Base-by-base conservation (phyloP, 37 sponge, comb jelly and placozoan genomes). In the Lycopodina hypogea region DNA sequence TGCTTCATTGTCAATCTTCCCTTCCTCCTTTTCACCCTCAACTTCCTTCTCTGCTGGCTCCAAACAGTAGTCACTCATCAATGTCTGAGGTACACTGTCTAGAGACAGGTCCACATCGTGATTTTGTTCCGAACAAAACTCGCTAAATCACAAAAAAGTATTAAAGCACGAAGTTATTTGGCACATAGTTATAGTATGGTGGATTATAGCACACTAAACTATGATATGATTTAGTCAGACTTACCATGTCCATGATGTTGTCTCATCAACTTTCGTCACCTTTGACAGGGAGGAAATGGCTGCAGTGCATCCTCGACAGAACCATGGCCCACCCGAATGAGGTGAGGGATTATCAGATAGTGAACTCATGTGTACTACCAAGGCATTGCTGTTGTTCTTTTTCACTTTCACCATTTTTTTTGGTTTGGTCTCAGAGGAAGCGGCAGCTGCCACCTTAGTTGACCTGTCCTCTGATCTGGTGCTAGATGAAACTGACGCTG, bases 51-150 rank as follows among this genome's bases (percentile, higher is more conserved):
- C 69, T 1, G 77, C 87, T 75, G 94, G 82, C 64, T 90, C 89
- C 50, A 96, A 86, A 24, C 89, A 71, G 76, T 93, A 93, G 69
- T 96, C 96, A 12, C 76, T 74, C 2, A 79, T 28, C 29, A 40
- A 42, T 0, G 14, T 56, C 42, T 53, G 38, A 1, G 93, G 88
- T 14, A 75, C 63, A 22, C 55, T 82, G 12, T 83, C 86, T 17
- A 58, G 76, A 30, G 70, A 45, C 66, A 88, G 34, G 18, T 89
- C 82, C 29, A 90, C 48, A 62, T 78, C 83, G 17, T 42, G 64
- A 55, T 95, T 95, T 50, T 82, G 84, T 18, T 78, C 71, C 3
- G 82, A 88, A 85, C 96, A 96, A 72, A 96, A 96, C 77, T 96
- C 96, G 84, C 96, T 93, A 63, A 1, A 76, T 29, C 33, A 32